Evolutionary conservation across 2,797 vertebrate species (phyloP).

Genomic region (Tiaroga cobitis): DNA sequence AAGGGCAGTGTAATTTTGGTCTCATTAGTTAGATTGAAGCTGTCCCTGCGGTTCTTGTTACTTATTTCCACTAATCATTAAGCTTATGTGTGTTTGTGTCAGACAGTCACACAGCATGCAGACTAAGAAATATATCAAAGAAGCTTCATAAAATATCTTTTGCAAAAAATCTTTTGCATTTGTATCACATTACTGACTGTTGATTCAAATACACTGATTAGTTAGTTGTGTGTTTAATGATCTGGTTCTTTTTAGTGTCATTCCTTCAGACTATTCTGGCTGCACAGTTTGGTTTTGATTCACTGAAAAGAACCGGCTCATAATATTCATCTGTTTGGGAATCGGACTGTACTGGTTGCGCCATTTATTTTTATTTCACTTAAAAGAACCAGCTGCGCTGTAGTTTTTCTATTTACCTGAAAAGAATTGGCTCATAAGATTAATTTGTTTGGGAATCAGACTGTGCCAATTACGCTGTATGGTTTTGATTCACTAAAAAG

Average conservation of each 20-base stretch:
- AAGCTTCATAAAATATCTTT: background rate
- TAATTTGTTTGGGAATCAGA: too few relatives aligned
- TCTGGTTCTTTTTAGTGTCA: background rate
- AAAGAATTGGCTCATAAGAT: background rate
- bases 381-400: background rate
- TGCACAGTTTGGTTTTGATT: background rate
- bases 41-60: conserved; percentile 19
- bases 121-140: background rate
- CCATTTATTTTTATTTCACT: background rate
- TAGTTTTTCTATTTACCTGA: background rate
- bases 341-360: background rate
- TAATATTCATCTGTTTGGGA: background rate
- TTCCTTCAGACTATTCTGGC: background rate
- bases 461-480: too few relatives aligned
- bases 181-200: background rate
- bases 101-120: background rate
- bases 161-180: background rate
- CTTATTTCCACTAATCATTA: conserved; percentile 31
- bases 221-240: background rate
- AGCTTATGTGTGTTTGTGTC: conserved; percentile 24
- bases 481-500: too few relatives aligned
- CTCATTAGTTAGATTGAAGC: conserved; percentile 46
- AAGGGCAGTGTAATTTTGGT: conserved; percentile 46
- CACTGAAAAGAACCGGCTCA: background rate
- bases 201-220: background rate